These are phyloP conservation scores for Elaeidobius kamerunicus DNA, from an alignment of 2,888 invertebrate species.

Conservation along the genomic window DNA sequence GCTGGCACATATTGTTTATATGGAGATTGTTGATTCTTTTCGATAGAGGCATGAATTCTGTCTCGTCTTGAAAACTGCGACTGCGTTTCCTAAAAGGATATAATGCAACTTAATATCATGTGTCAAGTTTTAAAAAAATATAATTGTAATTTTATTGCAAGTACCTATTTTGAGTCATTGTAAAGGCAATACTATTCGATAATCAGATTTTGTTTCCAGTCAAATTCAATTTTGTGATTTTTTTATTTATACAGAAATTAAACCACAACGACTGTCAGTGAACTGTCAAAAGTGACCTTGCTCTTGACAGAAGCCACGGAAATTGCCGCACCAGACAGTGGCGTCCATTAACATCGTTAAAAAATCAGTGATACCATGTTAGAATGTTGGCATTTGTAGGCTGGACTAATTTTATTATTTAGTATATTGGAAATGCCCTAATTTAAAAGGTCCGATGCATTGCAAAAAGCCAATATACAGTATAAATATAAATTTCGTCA, in stretches of 20 bases:
- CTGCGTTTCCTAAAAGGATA: constrained; percentile 64
- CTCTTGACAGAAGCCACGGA: neutral
- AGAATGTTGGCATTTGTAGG: too few species aligned
- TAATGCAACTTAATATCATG: neutral
- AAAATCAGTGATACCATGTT: too few species aligned
- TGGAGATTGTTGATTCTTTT: constrained; percentile 89
- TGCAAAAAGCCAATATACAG: too few species aligned
- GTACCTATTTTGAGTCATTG: constrained; percentile 29
- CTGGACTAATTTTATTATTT: too few species aligned
- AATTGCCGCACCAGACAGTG: constrained; percentile 1
- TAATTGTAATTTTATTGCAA: too few species aligned
- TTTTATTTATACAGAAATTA: constrained; percentile 8
- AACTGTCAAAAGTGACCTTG: neutral
- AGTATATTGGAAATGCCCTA: too few species aligned
- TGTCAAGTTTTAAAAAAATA: too few species aligned
- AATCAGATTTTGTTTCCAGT: neutral
- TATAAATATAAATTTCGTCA: too few species aligned
- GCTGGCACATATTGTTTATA: constrained; percentile 61
- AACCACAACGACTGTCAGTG: neutral
- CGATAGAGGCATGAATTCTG: constrained; percentile 83
- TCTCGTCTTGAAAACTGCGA: constrained; percentile 62
- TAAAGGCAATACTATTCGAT: too few species aligned
- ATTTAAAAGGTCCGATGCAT: too few species aligned
- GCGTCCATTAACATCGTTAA: neutral
- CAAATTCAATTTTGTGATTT: constrained; percentile 13